Evolutionary conservation across 2,113 vertebrate genomes (phyloP), one percentile per base, ranked within the genome.

Genomic region (Tonatia bakeri): DNA sequence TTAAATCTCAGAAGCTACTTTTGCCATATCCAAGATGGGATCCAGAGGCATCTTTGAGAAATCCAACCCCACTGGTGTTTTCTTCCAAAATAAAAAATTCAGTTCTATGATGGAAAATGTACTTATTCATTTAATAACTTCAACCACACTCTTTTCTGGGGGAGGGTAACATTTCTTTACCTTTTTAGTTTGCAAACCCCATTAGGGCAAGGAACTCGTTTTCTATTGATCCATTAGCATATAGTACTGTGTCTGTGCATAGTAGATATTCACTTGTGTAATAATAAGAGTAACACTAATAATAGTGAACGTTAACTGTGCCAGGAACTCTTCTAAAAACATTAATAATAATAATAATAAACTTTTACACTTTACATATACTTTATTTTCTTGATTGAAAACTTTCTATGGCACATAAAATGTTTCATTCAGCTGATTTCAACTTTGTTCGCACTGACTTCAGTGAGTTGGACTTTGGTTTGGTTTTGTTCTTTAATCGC

Each of bases 401-500:
- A 43, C 15, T 45, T 84, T 83, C 28, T 93, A 84, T 0, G 82
- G 33, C 28, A 72, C 56, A 83, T n/a, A 65, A 56, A 87, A 28
- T 31, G 47, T 65, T 79, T 45, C 15, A 20, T 84, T 19, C 43
- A 13, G 31, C n/a, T 84, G 69, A 52, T 92, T 4, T 26, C 2
- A 31, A 4, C 45, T 88, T 65, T 52, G 52, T 26, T 72, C 22
- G 73, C 20, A 56, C 12, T 69, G 56, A 81, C 52, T 64, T 85
- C 79, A 69, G 17, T 26, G 36, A 54, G 43, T 10, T 94, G 73
- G 82, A 8, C 81, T 76, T 73, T 50, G 47, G 33, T 56, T 73
- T 94, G 45, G 75, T 94, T 50, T 40, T 80, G 33, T 87, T 98
- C 97, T 64, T 97, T 92, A 96, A 90, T 87, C 7, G 0, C 87